These are phyloP conservation scores for Drosophila nannoptera DNA, from an alignment of 1,140 invertebrate species.

Conservation along the genomic window DNA sequence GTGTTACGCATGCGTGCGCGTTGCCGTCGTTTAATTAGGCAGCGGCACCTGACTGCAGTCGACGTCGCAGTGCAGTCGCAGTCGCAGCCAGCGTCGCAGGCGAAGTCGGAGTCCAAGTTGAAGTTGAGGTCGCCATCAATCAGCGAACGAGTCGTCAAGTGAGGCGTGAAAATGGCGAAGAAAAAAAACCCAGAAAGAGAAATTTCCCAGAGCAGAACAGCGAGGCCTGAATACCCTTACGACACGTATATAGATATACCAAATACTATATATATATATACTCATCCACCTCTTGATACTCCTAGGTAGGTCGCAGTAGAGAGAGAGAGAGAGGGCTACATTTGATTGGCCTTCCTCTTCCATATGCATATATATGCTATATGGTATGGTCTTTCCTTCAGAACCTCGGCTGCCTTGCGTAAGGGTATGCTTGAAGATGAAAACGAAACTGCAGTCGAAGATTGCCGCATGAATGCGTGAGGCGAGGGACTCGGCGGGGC, in stretches of 20 bases:
- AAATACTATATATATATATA: too few species aligned
- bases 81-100: constrained; percentile 17
- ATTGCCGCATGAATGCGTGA: constrained; percentile 46
- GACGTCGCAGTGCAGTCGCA: constrained; percentile 1
- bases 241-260: too few species aligned
- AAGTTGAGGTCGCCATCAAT: constrained; percentile 69
- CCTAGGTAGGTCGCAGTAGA: not conserved
- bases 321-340: not conserved
- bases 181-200: constrained; percentile 21
- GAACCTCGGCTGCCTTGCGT: not conserved
- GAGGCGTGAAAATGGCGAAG: constrained; percentile 69
- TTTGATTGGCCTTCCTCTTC: too few species aligned
- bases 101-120: constrained; percentile 19
- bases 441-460: constrained; percentile 50
- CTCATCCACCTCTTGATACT: too few species aligned
- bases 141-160: constrained; percentile 66
- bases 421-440: constrained; percentile 10
- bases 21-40: constrained; percentile 76
- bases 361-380: too few species aligned
- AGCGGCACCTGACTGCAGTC: constrained; percentile 63
- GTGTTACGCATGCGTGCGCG: constrained; percentile 73
- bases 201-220: constrained; percentile 2
- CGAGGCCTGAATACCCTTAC: not conserved
- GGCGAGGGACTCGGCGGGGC: not conserved
- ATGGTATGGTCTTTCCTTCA: too few species aligned